Conservation (phyloP, 2,797 vertebrate species). For the Pseudocheirus occidentalis region DNA sequence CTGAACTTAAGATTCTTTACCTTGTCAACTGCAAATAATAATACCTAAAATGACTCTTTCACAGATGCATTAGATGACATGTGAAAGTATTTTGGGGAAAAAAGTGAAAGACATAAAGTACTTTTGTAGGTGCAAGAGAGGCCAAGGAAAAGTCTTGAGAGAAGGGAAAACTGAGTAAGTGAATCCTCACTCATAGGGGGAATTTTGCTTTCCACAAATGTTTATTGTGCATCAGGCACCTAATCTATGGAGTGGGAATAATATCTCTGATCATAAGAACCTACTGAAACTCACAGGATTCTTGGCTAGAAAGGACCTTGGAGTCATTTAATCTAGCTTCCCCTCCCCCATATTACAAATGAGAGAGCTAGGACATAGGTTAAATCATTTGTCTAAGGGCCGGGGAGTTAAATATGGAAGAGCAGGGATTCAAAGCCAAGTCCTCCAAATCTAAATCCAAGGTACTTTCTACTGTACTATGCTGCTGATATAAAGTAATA, state of each 20-base stretch:
- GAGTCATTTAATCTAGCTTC: neutral
- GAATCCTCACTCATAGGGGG: neutral
- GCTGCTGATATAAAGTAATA: neutral
- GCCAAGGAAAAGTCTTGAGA: neutral
- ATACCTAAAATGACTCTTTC: neutral
- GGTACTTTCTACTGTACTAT: neutral
- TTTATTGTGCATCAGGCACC: neutral
- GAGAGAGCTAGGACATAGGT: neutral
- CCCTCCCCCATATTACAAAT: neutral
- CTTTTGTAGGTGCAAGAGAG: neutral
- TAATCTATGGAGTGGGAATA: neutral
- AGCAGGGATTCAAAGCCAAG: neutral
- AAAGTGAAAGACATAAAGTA: neutral
- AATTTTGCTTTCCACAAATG: neutral
- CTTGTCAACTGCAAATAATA: neutral
- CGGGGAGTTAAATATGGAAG: neutral
- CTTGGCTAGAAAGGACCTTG: neutral
- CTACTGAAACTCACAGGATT: neutral
- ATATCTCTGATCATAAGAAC: neutral
- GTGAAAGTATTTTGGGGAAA: neutral
- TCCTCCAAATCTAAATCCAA: neutral
- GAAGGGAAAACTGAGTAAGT: neutral
- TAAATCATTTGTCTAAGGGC: neutral
- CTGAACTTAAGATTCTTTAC: neutral
- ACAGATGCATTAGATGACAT: neutral